Evolutionary conservation across 2,888 invertebrate genomes (phyloP), one percentile per base, ranked within the genome.

Genomic region (Ochropleura leucogaster): DNA sequence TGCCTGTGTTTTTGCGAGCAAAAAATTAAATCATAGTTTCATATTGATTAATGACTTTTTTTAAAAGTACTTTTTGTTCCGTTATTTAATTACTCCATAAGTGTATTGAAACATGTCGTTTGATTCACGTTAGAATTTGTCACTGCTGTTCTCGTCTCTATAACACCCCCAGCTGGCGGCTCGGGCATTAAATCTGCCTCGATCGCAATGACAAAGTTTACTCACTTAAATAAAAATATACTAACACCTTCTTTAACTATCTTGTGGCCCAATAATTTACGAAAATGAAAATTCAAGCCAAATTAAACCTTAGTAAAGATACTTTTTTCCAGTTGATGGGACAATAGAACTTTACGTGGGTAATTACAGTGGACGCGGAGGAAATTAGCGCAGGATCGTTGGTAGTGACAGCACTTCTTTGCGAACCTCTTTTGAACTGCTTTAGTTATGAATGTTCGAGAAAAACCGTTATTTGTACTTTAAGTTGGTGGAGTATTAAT

Each of bases 281-380:
- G 9, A 18, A 71, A 77, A 69, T 5, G 14, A 51, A 20, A 10
- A 20, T 51, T 68, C 68, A 53, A 51, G 10, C 57, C 2, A 18
- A 69, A 20, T n/a, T 46, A 0, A 66, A 74, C 62, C 62, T 7
- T 46, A 18, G 77, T 76, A 20, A 77, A 73, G 71, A 59, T 71
- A 73, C 78, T 78, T 83, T 80, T 76, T 76, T 67, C 57, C 62
- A 71, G 46, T n/a, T 44, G 83, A 85, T 88, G 87, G 89, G 89
- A 93, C 93, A 95, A 94, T 93, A 91, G 93, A 92, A 90, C 90
- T 94, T 95, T 92, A 94, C 92, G 92, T 84, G 84, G 81, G 88
- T 90, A 93, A 94, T 95, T 93, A 94, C 93, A 93, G 88, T 89
- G 90, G 92, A 93, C 92, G 90, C 88, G 80, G 88, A 92, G 94